Evolutionary conservation across 2,797 vertebrate species (phyloP).

Genomic region (Babyrousa celebensis): DNA sequence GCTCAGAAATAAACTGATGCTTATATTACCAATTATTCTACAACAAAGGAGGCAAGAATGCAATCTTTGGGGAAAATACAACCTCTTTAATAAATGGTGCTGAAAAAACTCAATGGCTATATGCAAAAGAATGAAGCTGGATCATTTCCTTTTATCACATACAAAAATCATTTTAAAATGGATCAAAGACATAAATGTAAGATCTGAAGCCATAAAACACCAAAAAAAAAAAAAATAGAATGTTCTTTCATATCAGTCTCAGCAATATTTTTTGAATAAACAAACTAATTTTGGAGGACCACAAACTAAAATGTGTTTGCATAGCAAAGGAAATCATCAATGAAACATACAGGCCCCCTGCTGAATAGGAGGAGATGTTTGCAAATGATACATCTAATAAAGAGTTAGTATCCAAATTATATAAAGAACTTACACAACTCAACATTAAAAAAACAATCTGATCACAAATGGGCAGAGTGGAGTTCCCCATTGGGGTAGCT

Average conservation of each 20-base stretch:
- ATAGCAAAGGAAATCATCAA: not conserved
- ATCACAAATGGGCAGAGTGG: no score
- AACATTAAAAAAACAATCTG: not conserved
- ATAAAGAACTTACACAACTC: not conserved
- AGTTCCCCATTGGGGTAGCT: no score
- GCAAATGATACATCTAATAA: not conserved
- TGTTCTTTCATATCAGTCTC: not conserved
- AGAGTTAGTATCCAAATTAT: not conserved
- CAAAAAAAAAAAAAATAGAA: not conserved
- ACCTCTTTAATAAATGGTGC: not conserved
- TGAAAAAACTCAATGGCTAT: not conserved
- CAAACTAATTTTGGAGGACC: not conserved
- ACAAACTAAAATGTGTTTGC: not conserved
- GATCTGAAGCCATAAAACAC: not conserved
- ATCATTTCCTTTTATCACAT: not conserved
- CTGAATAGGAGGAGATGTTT: not conserved
- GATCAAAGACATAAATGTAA: no score
- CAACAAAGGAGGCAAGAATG: not conserved
- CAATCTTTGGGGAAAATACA: not conserved
- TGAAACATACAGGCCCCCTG: not conserved
- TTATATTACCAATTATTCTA: not conserved
- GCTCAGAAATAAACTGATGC: not conserved
- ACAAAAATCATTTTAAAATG: not conserved
- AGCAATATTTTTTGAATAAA: not conserved
- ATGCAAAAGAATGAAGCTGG: not conserved